Evolutionary conservation across 2,888 invertebrate genomes (phyloP).

Genomic region (Ernsta delagoae): DNA sequence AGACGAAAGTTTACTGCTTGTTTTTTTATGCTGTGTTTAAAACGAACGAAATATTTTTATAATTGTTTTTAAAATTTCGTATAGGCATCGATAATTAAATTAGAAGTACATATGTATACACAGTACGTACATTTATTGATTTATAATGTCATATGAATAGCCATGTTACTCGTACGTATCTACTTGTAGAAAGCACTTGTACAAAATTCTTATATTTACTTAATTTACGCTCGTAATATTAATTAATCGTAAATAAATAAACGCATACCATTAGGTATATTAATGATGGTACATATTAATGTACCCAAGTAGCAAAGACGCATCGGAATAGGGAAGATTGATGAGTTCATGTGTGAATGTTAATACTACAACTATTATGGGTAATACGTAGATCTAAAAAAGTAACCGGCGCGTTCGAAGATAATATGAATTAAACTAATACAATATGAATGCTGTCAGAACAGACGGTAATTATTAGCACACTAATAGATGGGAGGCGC

Average conservation of each 20-base stretch:
- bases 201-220: no score
- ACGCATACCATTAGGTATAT: no score
- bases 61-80: no score
- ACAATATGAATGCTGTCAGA: background rate
- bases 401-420: conserved; percentile 3
- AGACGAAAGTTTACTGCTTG: conserved; percentile 28
- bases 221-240: conserved; percentile 47
- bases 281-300: conserved; percentile 46
- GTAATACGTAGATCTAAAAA: background rate
- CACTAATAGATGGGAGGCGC: conserved; percentile 2
- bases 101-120: no score
- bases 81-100: no score
- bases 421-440: conserved; percentile 14
- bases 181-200: no score
- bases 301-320: conserved; percentile 44
- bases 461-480: conserved; percentile 5
- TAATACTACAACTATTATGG: conserved; percentile 29
- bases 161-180: no score
- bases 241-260: conserved; percentile 65
- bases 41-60: no score
- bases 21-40: background rate
- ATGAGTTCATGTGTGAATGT: conserved; percentile 32
- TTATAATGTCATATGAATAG: no score
- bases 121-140: no score
- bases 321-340: conserved; percentile 45